phyloP scores from a whole-genome alignment of 1,140 invertebrate genomes.

The Drosophila guanche region DNA sequence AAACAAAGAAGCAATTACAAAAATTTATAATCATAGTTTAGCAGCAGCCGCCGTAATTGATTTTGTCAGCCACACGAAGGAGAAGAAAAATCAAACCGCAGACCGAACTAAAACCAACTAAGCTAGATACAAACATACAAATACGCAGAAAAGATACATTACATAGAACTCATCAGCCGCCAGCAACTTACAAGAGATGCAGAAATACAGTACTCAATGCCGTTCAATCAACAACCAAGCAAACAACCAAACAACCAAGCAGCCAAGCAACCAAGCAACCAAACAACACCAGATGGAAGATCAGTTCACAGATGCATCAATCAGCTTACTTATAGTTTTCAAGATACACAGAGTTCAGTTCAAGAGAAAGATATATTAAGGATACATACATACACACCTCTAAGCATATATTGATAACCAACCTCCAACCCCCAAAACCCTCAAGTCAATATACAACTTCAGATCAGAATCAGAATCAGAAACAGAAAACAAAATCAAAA shows the following conservation, averaged over 20 bases:
- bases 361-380: conserved; percentile 7
- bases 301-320: conserved; percentile 54
- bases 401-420: conserved; percentile 32
- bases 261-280: no score
- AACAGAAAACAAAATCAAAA: conserved; percentile 16
- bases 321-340: conserved; percentile 44
- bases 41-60: conserved; percentile 70
- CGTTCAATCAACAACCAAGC: conserved; percentile 59
- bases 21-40: conserved; percentile 78
- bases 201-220: conserved; percentile 51
- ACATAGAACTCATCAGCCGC: conserved; percentile 61
- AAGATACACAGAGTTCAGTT: conserved; percentile 15
- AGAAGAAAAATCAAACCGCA: conserved; percentile 41
- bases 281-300: conserved; percentile 28
- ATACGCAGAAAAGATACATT: conserved; percentile 40
- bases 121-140: conserved; percentile 51
- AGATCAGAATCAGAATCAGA: conserved; percentile 32
- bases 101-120: conserved; percentile 60
- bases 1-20: conserved; percentile 49
- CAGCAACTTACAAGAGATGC: conserved; percentile 52
- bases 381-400: conserved; percentile 24
- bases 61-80: conserved; percentile 63
- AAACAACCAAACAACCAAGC: conserved; percentile 17
- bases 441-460: neutral
- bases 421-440: neutral